Base-by-base conservation (phyloP, 2,113 vertebrate genomes). In the Rhadina sibilatrix region DNA sequence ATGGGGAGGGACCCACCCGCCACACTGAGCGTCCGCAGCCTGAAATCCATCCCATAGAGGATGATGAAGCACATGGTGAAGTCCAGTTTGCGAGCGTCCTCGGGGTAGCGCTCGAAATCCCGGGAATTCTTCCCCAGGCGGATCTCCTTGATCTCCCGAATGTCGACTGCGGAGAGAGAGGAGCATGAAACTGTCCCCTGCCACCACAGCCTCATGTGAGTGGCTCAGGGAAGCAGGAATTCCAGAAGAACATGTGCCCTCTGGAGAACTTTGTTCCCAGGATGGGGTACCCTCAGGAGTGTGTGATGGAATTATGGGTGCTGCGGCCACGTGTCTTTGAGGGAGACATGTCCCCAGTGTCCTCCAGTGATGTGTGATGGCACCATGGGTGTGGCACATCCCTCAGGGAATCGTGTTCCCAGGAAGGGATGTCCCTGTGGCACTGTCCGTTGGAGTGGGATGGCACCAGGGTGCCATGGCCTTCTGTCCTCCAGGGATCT, bases 121-220 rank as follows among this genome's bases (percentile, higher is more conserved):
- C 98, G 97, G 6, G 98, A 99, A 87, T 98, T 98, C 96, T 98
- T 99, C 46, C 98, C 98, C 81, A 98, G 95, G 22, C 98, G 98
- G 94, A 99, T 98, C 97, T 99, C 98, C 92, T 98, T 98, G 92
- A 99, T 99, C 97, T 99, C 98, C 81, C 98, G 97, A 28, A 99
- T 98, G 95, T 99, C 98, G 42, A 99, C 98, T 99, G 95, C 1
- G 25, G 81, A 93, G 40, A 86, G 19, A 95, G 37, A 76, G n/a
- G 71, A 47, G 64, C 15, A 9, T 0, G 13, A 40, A 31, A 50
- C 8, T 15, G 40, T 56, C 12, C 53, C 14, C 21, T 35, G 52
- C 7, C 8, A 75, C 12, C 28, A 1, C 0, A 1, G 69, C 27
- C 28, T 10, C 28, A 10, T 0, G 1, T 6, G 22, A 6, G 27